These are phyloP conservation scores for Aspidapion aeneum DNA, from an alignment of 2,888 invertebrate genomes.

Conservation along the genomic window DNA sequence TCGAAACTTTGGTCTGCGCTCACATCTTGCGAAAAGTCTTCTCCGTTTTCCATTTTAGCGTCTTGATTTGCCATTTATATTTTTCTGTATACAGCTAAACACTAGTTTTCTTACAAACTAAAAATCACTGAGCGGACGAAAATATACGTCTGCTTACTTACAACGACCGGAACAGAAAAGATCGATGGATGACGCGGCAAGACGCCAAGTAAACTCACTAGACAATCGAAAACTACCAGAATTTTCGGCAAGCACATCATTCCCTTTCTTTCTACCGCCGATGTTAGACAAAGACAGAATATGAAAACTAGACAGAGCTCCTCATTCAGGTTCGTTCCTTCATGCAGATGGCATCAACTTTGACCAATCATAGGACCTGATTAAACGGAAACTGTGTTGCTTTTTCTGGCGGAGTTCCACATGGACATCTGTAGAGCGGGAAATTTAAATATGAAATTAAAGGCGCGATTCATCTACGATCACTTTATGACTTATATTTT, in stretches of 20 bases:
- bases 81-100: constrained; percentile 18
- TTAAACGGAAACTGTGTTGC: constrained; percentile 17
- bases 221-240: background rate
- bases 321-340: constrained; percentile 1
- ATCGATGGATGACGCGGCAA: constrained; percentile 25
- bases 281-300: background rate
- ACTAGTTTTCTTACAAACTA: constrained; percentile 15
- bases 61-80: constrained; percentile 57
- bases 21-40: constrained; percentile 76
- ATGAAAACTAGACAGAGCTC: background rate
- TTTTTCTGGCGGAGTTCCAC: constrained; percentile 24
- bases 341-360: constrained; percentile 11
- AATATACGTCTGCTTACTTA: constrained; percentile 40
- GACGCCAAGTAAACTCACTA: constrained; percentile 12
- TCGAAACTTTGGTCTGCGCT: constrained; percentile 55
- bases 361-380: constrained; percentile 18
- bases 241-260: background rate
- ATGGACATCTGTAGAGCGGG: too few species aligned
- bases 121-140: constrained; percentile 21
- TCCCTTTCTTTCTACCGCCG: background rate
- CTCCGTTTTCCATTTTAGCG: constrained; percentile 71
- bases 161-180: constrained; percentile 42
- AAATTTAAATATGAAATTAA: too few species aligned
- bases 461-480: too few species aligned
- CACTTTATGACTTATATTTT: too few species aligned